Evolutionary conservation across 2,797 vertebrate genomes (phyloP), one percentile per base, ranked within the genome.

Genomic region (Poeciliopsis gracilis): DNA sequence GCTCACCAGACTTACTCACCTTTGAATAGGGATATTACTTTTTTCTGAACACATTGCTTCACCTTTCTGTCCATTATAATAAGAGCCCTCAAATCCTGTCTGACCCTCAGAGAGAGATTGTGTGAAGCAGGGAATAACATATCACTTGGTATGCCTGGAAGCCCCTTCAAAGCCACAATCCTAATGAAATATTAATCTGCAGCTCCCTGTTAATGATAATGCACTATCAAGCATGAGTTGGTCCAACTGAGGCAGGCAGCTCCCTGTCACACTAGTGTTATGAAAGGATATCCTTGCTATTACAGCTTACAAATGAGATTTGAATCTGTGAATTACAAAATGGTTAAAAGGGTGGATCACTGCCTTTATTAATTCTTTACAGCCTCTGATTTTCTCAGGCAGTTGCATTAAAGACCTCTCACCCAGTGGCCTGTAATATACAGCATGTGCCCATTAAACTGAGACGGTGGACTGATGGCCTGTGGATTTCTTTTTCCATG

Each of bases 171-270:
- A 92, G 90, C 88, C 90, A 91, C 88, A 81, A 81, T 87, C 86
- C 90, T 94, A 89, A 95, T 96, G 90, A 95, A 96, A 94, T 95
- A 95, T 95, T 94, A 95, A 95, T 95, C 91, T 90, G 87, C 73
- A 53, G 87, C 91, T 93, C 88, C 75, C 69, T 30, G 28, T 90
- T 95, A 94, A 95, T 95, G 94, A 95, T 94, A 94, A 95, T 94
- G 91, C 91, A 93, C 92, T 87, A 92, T 92, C 92, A 92, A 89
- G 91, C 93, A 82, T 91, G 93, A 92, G 91, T 86, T 84, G 88
- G 86, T 89, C 80, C 86, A 90, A 91, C 77, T 74, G 86, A 88
- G 90, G 84, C 81, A 69, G 89, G 79, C 89, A 86, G 87, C 85
- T 87, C 80, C 78, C 86, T 90, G 82, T 91, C 90, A 89, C 85